Percentiles rank a stretch among this genome's conserved stretches.
These are phyloP conservation scores for Podarcis cretensis DNA, from an alignment of 2,113 vertebrate species.

Conservation along the genomic window DNA sequence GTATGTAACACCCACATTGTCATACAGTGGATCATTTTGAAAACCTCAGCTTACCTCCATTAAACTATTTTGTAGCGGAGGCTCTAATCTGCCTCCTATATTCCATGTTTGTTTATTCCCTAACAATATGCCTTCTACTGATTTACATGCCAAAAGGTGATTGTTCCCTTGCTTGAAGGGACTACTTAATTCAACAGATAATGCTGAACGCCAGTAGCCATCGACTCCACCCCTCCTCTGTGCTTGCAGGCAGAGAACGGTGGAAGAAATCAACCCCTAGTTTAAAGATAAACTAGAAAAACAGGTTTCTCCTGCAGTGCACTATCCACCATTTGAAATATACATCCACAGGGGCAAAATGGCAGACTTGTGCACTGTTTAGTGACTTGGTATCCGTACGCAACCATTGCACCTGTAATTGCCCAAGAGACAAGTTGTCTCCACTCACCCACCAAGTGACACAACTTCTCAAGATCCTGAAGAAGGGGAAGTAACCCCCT, in stretches of 20 bases:
- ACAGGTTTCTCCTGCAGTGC: not conserved
- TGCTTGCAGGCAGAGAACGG: too few relatives aligned
- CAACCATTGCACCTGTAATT: not conserved
- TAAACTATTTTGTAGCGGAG: too few relatives aligned
- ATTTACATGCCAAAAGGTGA: not conserved
- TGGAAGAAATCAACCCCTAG: too few relatives aligned
- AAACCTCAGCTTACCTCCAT: too few relatives aligned
- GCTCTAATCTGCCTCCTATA: not conserved
- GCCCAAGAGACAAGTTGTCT: not conserved
- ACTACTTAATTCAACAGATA: too few relatives aligned
- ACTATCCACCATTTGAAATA: not conserved
- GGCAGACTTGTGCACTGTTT: not conserved
- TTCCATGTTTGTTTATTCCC: not conserved
- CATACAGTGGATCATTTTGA: not conserved
- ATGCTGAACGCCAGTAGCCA: too few relatives aligned
- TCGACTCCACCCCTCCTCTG: too few relatives aligned
- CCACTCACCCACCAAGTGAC: not conserved
- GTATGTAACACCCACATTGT: not conserved
- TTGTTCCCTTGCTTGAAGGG: not conserved
- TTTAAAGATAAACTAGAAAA: not conserved
- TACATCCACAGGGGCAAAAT: not conserved
- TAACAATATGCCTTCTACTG: not conserved
- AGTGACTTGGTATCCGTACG: not conserved
- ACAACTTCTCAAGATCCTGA: not conserved
- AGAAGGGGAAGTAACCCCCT: not conserved